These are phyloP conservation scores for Erythrocebus patas DNA, from an alignment of 2,113 vertebrate species.

Conservation along the genomic window DNA sequence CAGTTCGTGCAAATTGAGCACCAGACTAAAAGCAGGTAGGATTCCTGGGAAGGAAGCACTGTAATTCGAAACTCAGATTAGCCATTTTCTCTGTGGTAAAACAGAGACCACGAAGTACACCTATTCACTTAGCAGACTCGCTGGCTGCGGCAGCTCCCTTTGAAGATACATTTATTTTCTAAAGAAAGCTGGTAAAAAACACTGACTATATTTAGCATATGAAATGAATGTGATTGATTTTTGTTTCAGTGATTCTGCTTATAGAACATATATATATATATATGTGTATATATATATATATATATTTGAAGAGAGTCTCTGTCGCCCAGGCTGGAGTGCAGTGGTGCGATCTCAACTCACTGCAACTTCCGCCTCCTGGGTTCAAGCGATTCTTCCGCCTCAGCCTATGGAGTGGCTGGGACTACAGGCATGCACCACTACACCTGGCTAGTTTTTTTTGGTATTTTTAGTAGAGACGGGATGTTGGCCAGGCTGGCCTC, in stretches of 20 bases:
- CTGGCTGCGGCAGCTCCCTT: neutral
- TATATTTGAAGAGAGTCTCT: no score
- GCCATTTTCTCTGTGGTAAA: conserved; percentile 39
- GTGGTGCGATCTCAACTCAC: no score
- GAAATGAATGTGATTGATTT: neutral
- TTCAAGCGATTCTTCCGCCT: no score
- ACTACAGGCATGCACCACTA: no score
- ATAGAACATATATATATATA: neutral
- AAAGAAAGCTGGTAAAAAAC: conserved; percentile 27
- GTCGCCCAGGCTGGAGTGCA: no score
- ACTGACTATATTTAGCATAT: neutral
- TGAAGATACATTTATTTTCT: conserved; percentile 26
- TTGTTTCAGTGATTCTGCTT: neutral
- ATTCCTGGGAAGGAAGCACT: neutral
- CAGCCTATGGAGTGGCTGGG: no score
- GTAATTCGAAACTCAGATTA: conserved; percentile 61
- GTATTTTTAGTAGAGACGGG: no score
- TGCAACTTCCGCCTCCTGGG: no score
- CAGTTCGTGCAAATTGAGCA: neutral
- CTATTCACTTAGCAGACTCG: neutral
- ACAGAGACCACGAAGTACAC: conserved; percentile 29
- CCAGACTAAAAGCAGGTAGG: neutral
- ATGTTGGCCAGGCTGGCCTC: no score
- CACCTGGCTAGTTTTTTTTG: no score
- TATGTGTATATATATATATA: no score